These are phyloP conservation scores for Brachymystax lenok DNA, from an alignment of 2,797 vertebrate genomes.

Conservation along the genomic window DNA sequence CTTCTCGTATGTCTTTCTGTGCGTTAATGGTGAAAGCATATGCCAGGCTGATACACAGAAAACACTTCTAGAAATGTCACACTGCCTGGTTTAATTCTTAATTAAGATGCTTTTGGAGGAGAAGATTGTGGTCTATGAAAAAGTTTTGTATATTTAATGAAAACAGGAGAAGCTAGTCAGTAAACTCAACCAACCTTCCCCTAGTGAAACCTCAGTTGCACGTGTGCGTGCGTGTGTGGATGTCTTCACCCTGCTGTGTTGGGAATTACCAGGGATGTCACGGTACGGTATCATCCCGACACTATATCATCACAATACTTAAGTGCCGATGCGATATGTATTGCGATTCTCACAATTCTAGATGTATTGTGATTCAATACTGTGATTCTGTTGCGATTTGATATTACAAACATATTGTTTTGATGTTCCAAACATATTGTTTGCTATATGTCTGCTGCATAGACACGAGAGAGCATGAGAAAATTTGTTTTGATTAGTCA, in stretches of 20 bases:
- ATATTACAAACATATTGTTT: too few species aligned
- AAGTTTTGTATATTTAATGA: neutral
- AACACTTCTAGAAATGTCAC: slow-evolving; percentile 44
- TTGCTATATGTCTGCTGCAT: too few species aligned
- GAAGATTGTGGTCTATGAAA: neutral
- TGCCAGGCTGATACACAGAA: slow-evolving; percentile 19
- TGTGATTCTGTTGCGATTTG: too few species aligned
- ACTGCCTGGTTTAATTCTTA: neutral
- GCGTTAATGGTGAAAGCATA: slow-evolving; percentile 29
- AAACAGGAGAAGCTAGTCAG: slow-evolving; percentile 1
- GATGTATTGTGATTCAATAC: too few species aligned
- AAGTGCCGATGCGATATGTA: too few species aligned
- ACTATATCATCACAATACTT: too few species aligned
- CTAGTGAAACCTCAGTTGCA: neutral
- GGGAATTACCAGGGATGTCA: too few species aligned
- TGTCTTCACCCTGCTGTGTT: neutral
- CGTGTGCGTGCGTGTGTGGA: neutral
- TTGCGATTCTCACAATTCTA: too few species aligned
- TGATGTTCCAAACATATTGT: too few species aligned
- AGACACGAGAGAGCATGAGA: too few species aligned
- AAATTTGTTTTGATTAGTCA: too few species aligned
- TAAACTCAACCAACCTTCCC: slow-evolving; percentile 2
- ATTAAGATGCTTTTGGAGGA: neutral
- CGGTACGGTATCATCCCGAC: too few species aligned
- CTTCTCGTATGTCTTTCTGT: slow-evolving; percentile 20